Conservation (phyloP, 2,797 vertebrate genomes). For the Sternarchorhynchus goeldii region DNA sequence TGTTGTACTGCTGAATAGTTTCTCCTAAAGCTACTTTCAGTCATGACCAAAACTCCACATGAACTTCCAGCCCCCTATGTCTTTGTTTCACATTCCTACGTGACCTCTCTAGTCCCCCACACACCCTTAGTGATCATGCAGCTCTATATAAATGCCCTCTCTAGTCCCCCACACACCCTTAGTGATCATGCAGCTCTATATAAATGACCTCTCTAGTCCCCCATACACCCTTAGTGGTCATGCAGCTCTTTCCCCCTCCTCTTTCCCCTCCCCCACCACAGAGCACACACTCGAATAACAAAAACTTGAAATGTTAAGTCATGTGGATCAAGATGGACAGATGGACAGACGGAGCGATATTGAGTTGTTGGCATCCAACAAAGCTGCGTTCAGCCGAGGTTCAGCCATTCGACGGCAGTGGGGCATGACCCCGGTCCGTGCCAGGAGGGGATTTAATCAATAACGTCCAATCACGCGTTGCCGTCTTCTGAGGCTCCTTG, state of each 20-base stretch:
- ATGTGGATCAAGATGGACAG: slow-evolving; percentile 66
- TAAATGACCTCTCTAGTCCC: slow-evolving; percentile 22
- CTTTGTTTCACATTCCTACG: slow-evolving; percentile 7
- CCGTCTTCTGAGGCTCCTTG: slow-evolving; percentile 67
- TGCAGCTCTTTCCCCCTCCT: slow-evolving; percentile 5
- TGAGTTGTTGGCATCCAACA: slow-evolving; percentile 73
- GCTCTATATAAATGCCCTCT: slow-evolving; percentile 15
- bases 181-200: slow-evolving; percentile 5
- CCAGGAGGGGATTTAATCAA: slow-evolving; percentile 75
- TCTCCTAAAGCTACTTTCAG: background rate
- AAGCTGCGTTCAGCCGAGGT: slow-evolving; percentile 63
- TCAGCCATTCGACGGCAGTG: slow-evolving; percentile 44
- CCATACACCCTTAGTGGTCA: slow-evolving; percentile 11
- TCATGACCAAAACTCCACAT: background rate
- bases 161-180: slow-evolving; percentile 1
- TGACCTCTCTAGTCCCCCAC: slow-evolving; percentile 5
- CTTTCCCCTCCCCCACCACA: background rate
- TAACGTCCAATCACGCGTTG: slow-evolving; percentile 76
- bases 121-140: background rate
- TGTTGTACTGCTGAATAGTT: background rate
- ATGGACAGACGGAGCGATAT: slow-evolving; percentile 72
- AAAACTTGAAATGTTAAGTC: slow-evolving; percentile 59
- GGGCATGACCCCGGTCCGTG: slow-evolving; percentile 60
- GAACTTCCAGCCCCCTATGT: background rate
- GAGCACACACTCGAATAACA: background rate